Conservation (phyloP, 2,113 vertebrate genomes). For the Aegypius monachus region DNA sequence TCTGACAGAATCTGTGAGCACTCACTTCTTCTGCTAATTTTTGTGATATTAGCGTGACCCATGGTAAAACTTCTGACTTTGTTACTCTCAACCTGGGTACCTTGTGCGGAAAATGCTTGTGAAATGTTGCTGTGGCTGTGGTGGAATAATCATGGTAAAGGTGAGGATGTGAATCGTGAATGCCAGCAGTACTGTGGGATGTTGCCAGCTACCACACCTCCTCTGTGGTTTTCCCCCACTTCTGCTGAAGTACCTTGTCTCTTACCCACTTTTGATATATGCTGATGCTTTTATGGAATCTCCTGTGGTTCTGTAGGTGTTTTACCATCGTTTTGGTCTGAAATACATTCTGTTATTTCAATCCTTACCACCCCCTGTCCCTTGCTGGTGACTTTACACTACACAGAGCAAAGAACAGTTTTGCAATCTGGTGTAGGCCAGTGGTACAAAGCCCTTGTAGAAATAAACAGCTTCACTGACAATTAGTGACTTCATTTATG, state of each 20-base stretch:
- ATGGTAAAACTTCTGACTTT: neutral
- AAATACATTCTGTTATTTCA: neutral
- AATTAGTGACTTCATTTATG: neutral
- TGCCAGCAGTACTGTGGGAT: neutral
- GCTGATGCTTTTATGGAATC: neutral
- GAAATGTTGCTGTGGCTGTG: neutral
- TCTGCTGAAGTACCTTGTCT: neutral
- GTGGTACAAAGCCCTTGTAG: neutral
- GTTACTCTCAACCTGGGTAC: neutral
- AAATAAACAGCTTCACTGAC: neutral
- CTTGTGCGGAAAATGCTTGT: neutral
- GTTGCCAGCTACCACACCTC: neutral
- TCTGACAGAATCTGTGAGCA: neutral
- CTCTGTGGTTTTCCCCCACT: accelerated
- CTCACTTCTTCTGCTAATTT: neutral
- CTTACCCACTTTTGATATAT: neutral
- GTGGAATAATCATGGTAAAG: neutral
- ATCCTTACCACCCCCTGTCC: accelerated
- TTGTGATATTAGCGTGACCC: neutral
- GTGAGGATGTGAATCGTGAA: neutral
- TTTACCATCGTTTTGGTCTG: neutral
- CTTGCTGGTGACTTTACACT: neutral
- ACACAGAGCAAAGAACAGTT: neutral
- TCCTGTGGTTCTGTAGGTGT: neutral
- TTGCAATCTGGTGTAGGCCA: neutral